phyloP scores from a whole-genome alignment of 2,888 invertebrate species.

The Hemistola chrysoprasaria region DNA sequence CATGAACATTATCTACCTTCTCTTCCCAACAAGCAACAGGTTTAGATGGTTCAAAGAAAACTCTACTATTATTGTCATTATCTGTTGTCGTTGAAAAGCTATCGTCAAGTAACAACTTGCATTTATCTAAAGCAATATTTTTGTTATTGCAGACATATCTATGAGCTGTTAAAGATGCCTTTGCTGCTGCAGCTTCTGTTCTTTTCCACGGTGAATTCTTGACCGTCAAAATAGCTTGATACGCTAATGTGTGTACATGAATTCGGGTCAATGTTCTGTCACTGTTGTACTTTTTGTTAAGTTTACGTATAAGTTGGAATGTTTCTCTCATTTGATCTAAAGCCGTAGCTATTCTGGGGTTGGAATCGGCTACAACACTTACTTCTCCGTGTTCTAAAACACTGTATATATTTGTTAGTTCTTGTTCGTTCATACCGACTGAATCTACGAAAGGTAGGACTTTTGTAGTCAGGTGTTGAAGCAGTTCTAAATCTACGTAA shows the following conservation, averaged over 20 bases:
- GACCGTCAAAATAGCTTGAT: slow-evolving; percentile 90
- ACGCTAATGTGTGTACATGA: slow-evolving; percentile 94
- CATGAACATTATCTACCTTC: slow-evolving; percentile 65
- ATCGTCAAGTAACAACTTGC: slow-evolving; percentile 88
- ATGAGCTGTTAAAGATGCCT: slow-evolving; percentile 91
- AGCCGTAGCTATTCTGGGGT: slow-evolving; percentile 89
- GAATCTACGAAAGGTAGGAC: slow-evolving; percentile 90
- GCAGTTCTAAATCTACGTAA: slow-evolving; percentile 87
- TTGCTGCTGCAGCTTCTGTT: slow-evolving; percentile 90
- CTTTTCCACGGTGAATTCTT: slow-evolving; percentile 88
- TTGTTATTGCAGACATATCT: slow-evolving; percentile 90
- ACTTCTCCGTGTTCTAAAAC: slow-evolving; percentile 87
- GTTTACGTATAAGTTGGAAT: slow-evolving; percentile 77
- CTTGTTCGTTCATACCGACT: slow-evolving; percentile 94
- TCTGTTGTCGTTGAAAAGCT: slow-evolving; percentile 89
- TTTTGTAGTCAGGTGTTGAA: slow-evolving; percentile 84
- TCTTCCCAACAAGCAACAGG: slow-evolving; percentile 94
- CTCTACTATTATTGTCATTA: slow-evolving; percentile 75
- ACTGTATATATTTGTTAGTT: slow-evolving; percentile 88
- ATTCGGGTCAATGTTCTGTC: slow-evolving; percentile 86
- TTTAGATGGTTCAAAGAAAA: slow-evolving; percentile 85
- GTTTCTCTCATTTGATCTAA: slow-evolving; percentile 91
- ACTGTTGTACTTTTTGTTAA: slow-evolving; percentile 60
- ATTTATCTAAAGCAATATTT: slow-evolving; percentile 72
- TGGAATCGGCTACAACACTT: slow-evolving; percentile 88